Conservation (phyloP, 2,888 invertebrate species). For the Brachyptera risi region DNA sequence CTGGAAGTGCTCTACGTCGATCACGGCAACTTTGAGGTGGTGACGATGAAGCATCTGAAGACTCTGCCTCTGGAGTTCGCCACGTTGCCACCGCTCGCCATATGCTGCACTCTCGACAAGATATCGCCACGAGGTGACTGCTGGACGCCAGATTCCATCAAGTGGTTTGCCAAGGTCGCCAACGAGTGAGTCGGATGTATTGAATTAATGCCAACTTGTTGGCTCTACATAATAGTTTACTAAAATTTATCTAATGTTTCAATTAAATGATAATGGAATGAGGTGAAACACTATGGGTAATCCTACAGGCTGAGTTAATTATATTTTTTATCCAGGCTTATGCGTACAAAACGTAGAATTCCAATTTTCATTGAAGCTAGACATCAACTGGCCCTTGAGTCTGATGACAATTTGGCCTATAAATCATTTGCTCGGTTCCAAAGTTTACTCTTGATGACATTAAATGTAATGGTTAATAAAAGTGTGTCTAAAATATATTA, state of each 20-base stretch:
- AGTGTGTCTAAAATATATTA: too few relatives aligned
- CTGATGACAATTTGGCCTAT: too few relatives aligned
- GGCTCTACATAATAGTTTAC: conserved; percentile 31
- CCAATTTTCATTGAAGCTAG: too few relatives aligned
- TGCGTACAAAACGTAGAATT: too few relatives aligned
- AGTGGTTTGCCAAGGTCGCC: conserved; percentile 56
- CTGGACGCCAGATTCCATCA: conserved; percentile 54
- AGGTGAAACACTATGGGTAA: too few relatives aligned
- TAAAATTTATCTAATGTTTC: background rate
- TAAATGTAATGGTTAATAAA: too few relatives aligned
- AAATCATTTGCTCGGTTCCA: too few relatives aligned
- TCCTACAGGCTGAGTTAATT: too few relatives aligned
- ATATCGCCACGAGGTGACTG: conserved; percentile 48
- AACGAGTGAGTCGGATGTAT: conserved; percentile 59
- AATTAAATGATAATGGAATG: background rate
- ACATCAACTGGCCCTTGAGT: too few relatives aligned
- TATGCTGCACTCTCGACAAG: conserved; percentile 57
- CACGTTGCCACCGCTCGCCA: conserved; percentile 51
- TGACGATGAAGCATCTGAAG: conserved; percentile 47
- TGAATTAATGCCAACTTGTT: too few relatives aligned
- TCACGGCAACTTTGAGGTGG: conserved; percentile 54
- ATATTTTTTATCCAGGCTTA: too few relatives aligned
- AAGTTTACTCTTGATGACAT: too few relatives aligned
- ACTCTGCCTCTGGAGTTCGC: conserved; percentile 48
- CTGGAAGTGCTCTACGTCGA: conserved; percentile 61